A percentile compares a stretch with the other conserved stretches of the same genome.
phyloP scores from a whole-genome alignment of 2,113 vertebrate species.

The Charadrius vociferus region DNA sequence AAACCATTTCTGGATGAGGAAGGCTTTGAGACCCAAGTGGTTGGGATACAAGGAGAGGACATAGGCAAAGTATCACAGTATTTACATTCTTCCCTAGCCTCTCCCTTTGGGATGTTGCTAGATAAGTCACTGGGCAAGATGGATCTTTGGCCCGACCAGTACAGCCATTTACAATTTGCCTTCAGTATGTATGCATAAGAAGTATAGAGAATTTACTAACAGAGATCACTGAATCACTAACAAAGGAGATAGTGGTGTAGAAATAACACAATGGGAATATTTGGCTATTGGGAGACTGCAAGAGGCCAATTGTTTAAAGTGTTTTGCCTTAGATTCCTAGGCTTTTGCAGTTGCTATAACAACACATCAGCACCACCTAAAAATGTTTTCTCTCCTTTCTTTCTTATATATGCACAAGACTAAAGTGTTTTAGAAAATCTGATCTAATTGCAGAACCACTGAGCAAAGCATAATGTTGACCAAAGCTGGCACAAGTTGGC shows the following conservation, averaged over 20 bases:
- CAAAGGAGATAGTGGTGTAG: neutral
- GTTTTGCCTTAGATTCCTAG: neutral
- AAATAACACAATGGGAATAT: neutral
- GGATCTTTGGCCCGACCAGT: neutral
- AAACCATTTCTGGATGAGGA: neutral
- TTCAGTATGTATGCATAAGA: neutral
- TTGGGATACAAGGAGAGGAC: neutral
- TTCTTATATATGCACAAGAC: neutral
- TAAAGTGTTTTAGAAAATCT: conserved; percentile 17
- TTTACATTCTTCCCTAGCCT: neutral
- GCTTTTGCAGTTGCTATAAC: conserved; percentile 50
- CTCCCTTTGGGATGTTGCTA: neutral
- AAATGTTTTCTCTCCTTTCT: conserved; percentile 13
- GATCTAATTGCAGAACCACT: conserved; percentile 8
- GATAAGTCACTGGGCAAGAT: neutral
- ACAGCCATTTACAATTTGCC: neutral
- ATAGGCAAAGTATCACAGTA: neutral
- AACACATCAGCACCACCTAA: conserved; percentile 3
- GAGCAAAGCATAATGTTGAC: conserved; percentile 33
- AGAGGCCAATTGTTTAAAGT: neutral
- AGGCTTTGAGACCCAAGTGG: neutral
- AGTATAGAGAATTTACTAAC: neutral
- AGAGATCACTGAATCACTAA: neutral
- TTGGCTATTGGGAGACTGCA: neutral
- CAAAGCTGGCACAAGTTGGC: conserved; percentile 21